Conservation (phyloP, 2,888 invertebrate genomes). For the Ganaspis brasiliensis region DNA sequence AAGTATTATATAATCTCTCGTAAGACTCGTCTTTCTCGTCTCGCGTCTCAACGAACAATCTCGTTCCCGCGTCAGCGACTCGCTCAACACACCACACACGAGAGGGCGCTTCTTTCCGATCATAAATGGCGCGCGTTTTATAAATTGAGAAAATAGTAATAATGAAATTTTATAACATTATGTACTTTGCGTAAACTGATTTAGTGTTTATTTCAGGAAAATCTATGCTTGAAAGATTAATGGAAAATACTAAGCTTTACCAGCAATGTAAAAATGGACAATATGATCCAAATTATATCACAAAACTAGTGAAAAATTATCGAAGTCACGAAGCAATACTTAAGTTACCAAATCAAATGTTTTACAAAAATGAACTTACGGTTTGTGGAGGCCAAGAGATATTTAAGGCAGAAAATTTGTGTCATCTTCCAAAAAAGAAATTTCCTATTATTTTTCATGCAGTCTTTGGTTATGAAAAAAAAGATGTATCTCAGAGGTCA, state of each 20-base stretch:
- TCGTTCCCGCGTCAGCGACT: too few species aligned
- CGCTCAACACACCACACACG: too few species aligned
- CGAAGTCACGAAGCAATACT: slow-evolving; percentile 86
- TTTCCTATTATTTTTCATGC: slow-evolving; percentile 85
- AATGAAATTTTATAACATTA: too few species aligned
- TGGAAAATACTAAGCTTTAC: slow-evolving; percentile 80
- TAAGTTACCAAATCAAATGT: slow-evolving; percentile 86
- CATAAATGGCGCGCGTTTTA: too few species aligned
- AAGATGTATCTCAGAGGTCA: slow-evolving; percentile 78
- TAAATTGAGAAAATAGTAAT: too few species aligned
- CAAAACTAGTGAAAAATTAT: too few species aligned
- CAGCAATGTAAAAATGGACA: slow-evolving; percentile 79
- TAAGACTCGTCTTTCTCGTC: too few species aligned
- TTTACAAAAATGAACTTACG: slow-evolving; percentile 84
- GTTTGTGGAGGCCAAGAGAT: slow-evolving; percentile 64
- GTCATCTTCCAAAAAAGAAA: slow-evolving; percentile 78
- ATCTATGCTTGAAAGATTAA: slow-evolving; percentile 88
- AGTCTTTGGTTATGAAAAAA: slow-evolving; percentile 82
- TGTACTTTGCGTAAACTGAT: too few species aligned
- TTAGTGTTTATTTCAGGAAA: slow-evolving; percentile 81
- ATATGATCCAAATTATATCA: slow-evolving; percentile 85
- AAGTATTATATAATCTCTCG: too few species aligned
- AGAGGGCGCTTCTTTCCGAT: too few species aligned
- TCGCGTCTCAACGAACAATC: too few species aligned
- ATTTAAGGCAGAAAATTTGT: slow-evolving; percentile 76